A percentile compares a stretch with the other conserved stretches of the same genome.
Conservation (phyloP, 2,113 vertebrate genomes). For the Melanostigma gelatinosum region DNA sequence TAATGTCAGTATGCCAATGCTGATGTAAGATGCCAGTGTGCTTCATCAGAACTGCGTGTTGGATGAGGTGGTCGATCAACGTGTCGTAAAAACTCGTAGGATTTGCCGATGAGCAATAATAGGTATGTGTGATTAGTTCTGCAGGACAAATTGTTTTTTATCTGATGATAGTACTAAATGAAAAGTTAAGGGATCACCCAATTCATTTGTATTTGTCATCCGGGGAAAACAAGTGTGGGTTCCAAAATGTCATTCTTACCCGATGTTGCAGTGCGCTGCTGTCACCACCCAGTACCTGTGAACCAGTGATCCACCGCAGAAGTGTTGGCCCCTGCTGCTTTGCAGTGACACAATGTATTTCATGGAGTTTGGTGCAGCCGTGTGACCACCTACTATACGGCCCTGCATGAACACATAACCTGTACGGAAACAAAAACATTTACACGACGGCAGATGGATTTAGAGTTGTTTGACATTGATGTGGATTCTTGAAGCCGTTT, state of each 20-base stretch:
- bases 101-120: background rate
- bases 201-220: background rate
- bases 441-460: background rate
- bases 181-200: background rate
- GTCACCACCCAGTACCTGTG: constrained; percentile 89
- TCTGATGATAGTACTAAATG: background rate
- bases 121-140: background rate
- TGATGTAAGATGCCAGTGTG: background rate
- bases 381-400: constrained; percentile 84
- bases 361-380: constrained; percentile 78
- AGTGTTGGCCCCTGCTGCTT: constrained; percentile 81
- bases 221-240: background rate
- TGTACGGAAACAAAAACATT: constrained; percentile 43
- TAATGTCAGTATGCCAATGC: background rate
- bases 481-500: background rate
- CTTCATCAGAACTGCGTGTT: background rate
- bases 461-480: background rate
- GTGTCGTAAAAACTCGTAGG: no score
- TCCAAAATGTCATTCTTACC: constrained; percentile 72
- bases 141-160: background rate
- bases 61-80: background rate
- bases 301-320: constrained; percentile 88
- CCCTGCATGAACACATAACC: constrained; percentile 43
- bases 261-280: constrained; percentile 88
- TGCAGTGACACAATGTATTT: constrained; percentile 86